These are phyloP conservation scores for Cydia amplana DNA, from an alignment of 1,140 invertebrate species.

Conservation along the genomic window DNA sequence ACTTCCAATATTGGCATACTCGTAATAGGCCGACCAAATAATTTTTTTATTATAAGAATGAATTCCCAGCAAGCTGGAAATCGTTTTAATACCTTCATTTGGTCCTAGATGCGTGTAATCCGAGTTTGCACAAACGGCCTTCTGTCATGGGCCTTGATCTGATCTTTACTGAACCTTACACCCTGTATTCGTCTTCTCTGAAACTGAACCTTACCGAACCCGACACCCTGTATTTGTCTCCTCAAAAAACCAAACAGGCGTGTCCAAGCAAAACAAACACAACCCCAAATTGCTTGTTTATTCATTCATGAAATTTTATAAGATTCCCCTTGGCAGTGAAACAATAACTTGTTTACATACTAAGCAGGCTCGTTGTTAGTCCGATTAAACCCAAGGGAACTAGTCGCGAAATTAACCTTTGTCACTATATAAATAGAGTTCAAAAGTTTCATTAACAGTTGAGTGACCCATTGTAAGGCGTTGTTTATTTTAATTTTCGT, in stretches of 20 bases:
- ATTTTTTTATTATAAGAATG: too few species aligned
- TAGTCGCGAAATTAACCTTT: neutral
- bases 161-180: too few species aligned
- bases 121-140: too few species aligned
- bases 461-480: neutral
- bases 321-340: conserved; percentile 35
- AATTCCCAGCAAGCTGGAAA: too few species aligned
- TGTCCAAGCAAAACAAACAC: conserved; percentile 35
- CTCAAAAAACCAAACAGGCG: conserved; percentile 1
- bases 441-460: neutral
- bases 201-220: too few species aligned
- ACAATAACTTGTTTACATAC: conserved; percentile 38
- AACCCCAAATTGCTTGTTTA: conserved; percentile 37
- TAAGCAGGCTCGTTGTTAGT: conserved; percentile 21
- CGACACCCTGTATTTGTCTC: too few species aligned
- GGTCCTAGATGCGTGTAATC: too few species aligned
- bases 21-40: too few species aligned
- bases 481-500: conserved; percentile 2
- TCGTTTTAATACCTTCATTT: too few species aligned
- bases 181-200: neutral
- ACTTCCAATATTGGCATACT: too few species aligned
- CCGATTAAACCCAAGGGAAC: neutral
- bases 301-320: conserved; percentile 36
- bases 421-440: neutral
- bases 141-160: too few species aligned